Percentiles rank a stretch among this genome's conserved stretches.
Evolutionary conservation across 1,140 invertebrate species (phyloP).

Genomic region (Odontomachus brunneus): DNA sequence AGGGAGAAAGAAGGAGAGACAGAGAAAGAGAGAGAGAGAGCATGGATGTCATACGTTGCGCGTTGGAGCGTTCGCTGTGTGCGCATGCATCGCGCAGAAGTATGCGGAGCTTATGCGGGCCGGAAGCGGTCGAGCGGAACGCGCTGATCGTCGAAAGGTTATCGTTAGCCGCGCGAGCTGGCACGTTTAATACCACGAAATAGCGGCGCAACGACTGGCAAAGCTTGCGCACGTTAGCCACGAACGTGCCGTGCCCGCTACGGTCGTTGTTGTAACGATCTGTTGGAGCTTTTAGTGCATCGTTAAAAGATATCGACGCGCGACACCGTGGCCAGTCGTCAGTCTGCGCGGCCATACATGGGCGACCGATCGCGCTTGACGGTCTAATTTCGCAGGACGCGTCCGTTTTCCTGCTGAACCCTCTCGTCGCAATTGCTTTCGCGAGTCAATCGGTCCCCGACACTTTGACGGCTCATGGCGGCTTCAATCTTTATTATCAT

Average conservation of each 20-base stretch:
- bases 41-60: constrained; percentile 55
- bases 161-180: constrained; percentile 33
- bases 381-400: neutral
- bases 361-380: neutral
- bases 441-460: constrained; percentile 17
- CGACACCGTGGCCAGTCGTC: neutral
- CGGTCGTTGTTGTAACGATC: constrained; percentile 36
- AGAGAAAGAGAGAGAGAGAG: too few relatives aligned
- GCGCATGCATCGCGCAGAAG: constrained; percentile 1
- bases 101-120: neutral
- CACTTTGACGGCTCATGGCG: neutral
- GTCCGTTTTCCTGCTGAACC: neutral
- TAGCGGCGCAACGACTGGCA: constrained; percentile 27
- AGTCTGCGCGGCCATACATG: too few relatives aligned
- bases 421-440: constrained; percentile 11
- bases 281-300: constrained; percentile 50
- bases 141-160: constrained; percentile 40
- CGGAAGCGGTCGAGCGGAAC: constrained; percentile 37
- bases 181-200: constrained; percentile 28
- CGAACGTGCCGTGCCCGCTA: constrained; percentile 19
- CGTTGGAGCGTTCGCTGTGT: constrained; percentile 17
- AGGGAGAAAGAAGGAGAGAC: too few relatives aligned
- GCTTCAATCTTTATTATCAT: neutral
- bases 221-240: constrained; percentile 10
- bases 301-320: constrained; percentile 47